A percentile compares a stretch with the other conserved stretches of the same genome.
Conservation (phyloP, 2,113 vertebrate species). For the Neogale vison region DNA sequence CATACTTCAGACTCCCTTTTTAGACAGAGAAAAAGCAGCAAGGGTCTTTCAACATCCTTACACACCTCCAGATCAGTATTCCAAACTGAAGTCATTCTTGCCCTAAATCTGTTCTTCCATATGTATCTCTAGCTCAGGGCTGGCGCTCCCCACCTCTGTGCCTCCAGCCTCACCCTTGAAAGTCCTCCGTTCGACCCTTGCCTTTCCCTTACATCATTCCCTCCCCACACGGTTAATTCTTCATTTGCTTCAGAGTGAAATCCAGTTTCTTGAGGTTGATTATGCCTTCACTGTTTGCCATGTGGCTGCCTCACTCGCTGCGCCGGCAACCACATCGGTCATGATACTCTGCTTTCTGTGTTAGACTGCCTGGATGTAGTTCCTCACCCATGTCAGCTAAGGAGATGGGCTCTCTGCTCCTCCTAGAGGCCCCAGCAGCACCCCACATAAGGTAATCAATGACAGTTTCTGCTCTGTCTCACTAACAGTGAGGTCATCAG, state of each 20-base stretch:
- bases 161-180: neutral
- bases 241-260: neutral
- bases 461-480: neutral
- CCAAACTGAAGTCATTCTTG: neutral
- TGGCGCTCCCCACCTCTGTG: fast-evolving
- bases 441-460: neutral
- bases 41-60: neutral
- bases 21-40: neutral
- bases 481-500: neutral
- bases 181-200: neutral
- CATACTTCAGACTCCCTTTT: neutral
- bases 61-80: neutral
- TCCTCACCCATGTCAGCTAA: neutral
- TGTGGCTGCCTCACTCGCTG: neutral
- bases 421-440: neutral
- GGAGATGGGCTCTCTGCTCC: neutral
- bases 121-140: neutral
- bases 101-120: neutral
- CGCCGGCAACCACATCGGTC: neutral
- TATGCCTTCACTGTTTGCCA: neutral
- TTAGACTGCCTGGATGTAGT: neutral
- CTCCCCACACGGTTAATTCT: neutral
- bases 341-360: neutral
- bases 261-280: neutral
- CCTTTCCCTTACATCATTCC: neutral